Evolutionary conservation across 2,888 invertebrate genomes (phyloP), one percentile per base, ranked within the genome.

Genomic region (Kuschelorhynchus macadamiae): DNA sequence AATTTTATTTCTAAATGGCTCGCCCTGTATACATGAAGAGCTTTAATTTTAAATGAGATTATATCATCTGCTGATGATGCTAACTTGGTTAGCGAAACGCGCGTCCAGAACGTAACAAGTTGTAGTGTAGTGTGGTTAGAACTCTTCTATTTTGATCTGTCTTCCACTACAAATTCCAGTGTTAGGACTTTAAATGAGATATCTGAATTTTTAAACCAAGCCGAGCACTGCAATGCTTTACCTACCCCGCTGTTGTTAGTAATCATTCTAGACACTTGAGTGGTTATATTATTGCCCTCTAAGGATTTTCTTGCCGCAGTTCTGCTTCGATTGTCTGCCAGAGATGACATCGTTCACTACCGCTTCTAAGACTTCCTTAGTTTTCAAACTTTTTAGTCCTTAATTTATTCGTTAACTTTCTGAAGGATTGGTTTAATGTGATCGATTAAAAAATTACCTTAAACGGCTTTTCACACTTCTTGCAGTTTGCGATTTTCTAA

Each of bases 211-310:
- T 49, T 39, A 25, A 64, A 56, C 41, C 32, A 47, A 52, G 32
- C 52, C 68, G 67, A 65, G 67, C 69, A 69, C 71, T 69, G 69
- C 72, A 70, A 72, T 74, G 73, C 72, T 72, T 74, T 74, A 25
- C n/a, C n/a, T n/a, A n/a, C 74, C 71, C 72, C 69, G 68, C 67
- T 72, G 71, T 67, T 73, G 72, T 74, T 74, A 75, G 76, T 76
- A 75, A 76, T 76, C 76, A 76, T 67, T 65, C 62, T 57, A 66
- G 72, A 63, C 72, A 71, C 65, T 72, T 72, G 71, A 74, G 66
- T 71, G 72, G 64, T 61, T 68, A 69, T 70, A 70, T 66, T 75
- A 76, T 75, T 73, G 71, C 72, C 74, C 76, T 74, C 76, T 65
- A 57, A 67, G 73, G 76, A 74, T 68, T 64, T 73, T 72, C 72